Evolutionary conservation across 2,113 vertebrate genomes (phyloP).

Genomic region (Gadus chalcogrammus): DNA sequence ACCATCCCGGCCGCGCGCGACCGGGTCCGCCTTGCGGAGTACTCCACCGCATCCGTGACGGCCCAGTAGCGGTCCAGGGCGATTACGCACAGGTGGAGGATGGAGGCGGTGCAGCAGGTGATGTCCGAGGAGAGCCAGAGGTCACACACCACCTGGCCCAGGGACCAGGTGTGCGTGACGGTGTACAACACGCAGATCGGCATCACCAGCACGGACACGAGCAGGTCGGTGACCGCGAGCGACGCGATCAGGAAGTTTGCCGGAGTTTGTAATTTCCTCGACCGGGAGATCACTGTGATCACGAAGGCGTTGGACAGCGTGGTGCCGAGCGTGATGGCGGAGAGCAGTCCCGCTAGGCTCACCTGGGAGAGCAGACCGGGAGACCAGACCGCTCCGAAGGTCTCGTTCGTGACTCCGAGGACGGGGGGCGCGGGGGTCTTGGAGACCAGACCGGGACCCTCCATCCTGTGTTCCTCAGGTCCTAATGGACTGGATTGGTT

Average conservation of each 20-base stretch:
- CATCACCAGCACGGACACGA: slow-evolving; percentile 96
- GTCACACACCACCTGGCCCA: slow-evolving; percentile 92
- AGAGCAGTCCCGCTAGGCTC: slow-evolving; percentile 77
- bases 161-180: slow-evolving; percentile 90
- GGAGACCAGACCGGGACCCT: slow-evolving; percentile 67
- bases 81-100: slow-evolving; percentile 96
- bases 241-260: slow-evolving; percentile 98
- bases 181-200: slow-evolving; percentile 93
- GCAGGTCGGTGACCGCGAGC: slow-evolving; percentile 90
- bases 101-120: slow-evolving; percentile 98
- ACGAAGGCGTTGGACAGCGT: slow-evolving; percentile 94
- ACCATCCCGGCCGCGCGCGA: slow-evolving; percentile 90
- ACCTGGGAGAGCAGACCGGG: slow-evolving; percentile 70
- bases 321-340: slow-evolving; percentile 88
- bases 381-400: slow-evolving; percentile 26
- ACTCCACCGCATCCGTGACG: slow-evolving; percentile 95
- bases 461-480: slow-evolving; percentile 65
- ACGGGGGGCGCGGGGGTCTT: slow-evolving; percentile 28
- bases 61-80: slow-evolving; percentile 98
- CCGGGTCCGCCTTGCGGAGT: slow-evolving; percentile 90
- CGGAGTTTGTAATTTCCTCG: slow-evolving; percentile 93
- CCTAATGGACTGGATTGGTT: slow-evolving; percentile 1
- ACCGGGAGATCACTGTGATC: slow-evolving; percentile 90
- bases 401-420: slow-evolving; percentile 50
- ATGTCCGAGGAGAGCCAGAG: slow-evolving; percentile 97